These are phyloP conservation scores for Monopis laevigella DNA, from an alignment of 2,888 invertebrate species.

Conservation along the genomic window DNA sequence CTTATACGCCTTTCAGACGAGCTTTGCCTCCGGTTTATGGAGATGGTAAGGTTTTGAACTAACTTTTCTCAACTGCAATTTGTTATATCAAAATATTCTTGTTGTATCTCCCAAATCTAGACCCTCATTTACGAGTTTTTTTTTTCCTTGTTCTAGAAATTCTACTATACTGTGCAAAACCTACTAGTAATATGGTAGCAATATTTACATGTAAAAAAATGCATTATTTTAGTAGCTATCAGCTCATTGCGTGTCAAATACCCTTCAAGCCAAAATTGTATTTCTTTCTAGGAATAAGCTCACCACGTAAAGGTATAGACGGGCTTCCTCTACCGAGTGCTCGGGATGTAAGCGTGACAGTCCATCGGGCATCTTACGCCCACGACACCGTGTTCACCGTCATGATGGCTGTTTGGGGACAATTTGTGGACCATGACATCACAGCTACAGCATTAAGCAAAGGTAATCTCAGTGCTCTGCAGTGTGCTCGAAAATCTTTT, in stretches of 20 bases:
- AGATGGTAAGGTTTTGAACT: slow-evolving; percentile 78
- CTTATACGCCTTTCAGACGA: slow-evolving; percentile 78
- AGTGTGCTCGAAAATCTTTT: too few species aligned
- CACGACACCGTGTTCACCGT: slow-evolving; percentile 81
- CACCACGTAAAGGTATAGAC: slow-evolving; percentile 67
- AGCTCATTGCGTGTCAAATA: too few species aligned
- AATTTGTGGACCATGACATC: slow-evolving; percentile 89
- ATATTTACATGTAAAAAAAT: too few species aligned
- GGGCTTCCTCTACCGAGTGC: slow-evolving; percentile 75
- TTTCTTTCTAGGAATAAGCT: slow-evolving; percentile 66
- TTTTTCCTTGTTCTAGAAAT: too few species aligned
- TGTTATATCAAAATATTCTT: too few species aligned
- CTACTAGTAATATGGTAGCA: too few species aligned
- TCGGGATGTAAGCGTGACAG: slow-evolving; percentile 75
- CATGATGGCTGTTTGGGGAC: slow-evolving; percentile 89
- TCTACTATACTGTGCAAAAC: too few species aligned
- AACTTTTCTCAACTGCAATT: too few species aligned
- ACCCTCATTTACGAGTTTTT: too few species aligned
- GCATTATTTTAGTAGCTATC: not conserved
- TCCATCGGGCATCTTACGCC: slow-evolving; percentile 78
- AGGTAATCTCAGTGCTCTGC: too few species aligned
- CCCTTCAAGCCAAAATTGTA: too few species aligned
- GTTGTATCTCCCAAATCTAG: too few species aligned
- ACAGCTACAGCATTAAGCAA: slow-evolving; percentile 84
- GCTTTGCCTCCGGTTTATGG: slow-evolving; percentile 78